Evolutionary conservation across 2,797 vertebrate genomes (phyloP), one percentile per base, ranked within the genome.

Genomic region (Mergus octosetaceus): DNA sequence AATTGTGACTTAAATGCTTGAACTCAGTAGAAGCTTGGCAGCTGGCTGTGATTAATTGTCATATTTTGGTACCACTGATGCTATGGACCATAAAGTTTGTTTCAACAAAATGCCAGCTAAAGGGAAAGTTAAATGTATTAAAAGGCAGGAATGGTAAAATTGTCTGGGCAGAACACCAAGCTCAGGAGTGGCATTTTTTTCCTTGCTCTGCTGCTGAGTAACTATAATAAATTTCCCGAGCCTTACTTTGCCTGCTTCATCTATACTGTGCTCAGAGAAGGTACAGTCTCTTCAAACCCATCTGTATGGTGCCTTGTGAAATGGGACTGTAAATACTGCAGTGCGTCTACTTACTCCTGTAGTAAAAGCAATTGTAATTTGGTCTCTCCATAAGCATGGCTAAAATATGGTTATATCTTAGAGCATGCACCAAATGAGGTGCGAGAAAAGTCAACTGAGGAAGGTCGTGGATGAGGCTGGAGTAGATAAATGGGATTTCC

Each of bases 1-100:
- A 96, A 96, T 96, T 95, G 90, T 74, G 84, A 79, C 89, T 90
- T 94, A 89, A 93, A 76, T 83, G 49, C 61, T 89, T 92, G 86
- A 94, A 89, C 71, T 85, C 53, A 13, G 56, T 68, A 75, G 57
- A 45, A 94, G 38, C 49, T 73, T 82, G 64, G 74, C 0, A 0
- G 54, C 43, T 90, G 68, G 72, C 53, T 88, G 69, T 95, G 88
- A 96, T 92, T 87, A 92, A 94, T 85, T 90, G 75, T 78, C 28
- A 30, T 77, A 79, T 90, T 95, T 93, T 58, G 81, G 39, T 69
- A 49, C n/a, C 0, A 0, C 69, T 71, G 80, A 43, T 82, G 83
- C 82, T 86, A 54, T 45, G 88, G 90, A 53, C 43, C 71, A 47
- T 82, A 85, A 95, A 94, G 71, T 76, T 92, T 90, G 60, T 71